Evolutionary conservation across 2,797 vertebrate species (phyloP).

Genomic region (Poeciliopsis turneri): DNA sequence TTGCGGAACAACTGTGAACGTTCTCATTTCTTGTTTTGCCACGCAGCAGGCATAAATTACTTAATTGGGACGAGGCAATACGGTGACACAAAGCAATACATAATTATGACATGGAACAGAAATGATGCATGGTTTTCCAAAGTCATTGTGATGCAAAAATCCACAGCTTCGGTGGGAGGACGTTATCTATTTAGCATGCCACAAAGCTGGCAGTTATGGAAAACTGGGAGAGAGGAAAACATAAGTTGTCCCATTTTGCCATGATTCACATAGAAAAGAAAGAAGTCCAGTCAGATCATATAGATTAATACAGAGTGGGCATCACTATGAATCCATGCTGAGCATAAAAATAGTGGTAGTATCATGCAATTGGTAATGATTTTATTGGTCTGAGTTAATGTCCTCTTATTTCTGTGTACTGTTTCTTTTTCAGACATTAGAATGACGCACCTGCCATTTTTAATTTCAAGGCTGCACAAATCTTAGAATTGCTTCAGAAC

Average conservation of each 20-base stretch:
- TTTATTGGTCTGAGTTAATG: background rate
- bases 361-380: background rate
- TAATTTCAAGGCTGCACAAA: background rate
- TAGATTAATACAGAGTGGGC: background rate
- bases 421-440: background rate
- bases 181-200: background rate
- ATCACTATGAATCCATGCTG: background rate
- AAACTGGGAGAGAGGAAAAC: background rate
- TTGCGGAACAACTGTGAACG: background rate
- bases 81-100: background rate
- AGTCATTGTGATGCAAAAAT: background rate
- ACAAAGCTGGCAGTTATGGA: background rate
- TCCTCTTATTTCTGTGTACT: background rate
- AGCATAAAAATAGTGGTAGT: background rate
- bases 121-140: background rate
- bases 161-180: background rate
- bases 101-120: background rate
- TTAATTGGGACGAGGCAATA: background rate
- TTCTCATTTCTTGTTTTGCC: slow-evolving; percentile 10
- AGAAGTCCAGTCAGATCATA: background rate
- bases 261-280: background rate
- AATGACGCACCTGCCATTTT: background rate
- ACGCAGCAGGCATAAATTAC: background rate
- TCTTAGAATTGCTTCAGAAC: background rate
- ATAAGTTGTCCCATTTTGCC: background rate